A percentile compares a stretch with the other conserved stretches of the same genome.
These are phyloP conservation scores for Polyergus mexicanus DNA, from an alignment of 1,140 invertebrate genomes.

Conservation along the genomic window DNA sequence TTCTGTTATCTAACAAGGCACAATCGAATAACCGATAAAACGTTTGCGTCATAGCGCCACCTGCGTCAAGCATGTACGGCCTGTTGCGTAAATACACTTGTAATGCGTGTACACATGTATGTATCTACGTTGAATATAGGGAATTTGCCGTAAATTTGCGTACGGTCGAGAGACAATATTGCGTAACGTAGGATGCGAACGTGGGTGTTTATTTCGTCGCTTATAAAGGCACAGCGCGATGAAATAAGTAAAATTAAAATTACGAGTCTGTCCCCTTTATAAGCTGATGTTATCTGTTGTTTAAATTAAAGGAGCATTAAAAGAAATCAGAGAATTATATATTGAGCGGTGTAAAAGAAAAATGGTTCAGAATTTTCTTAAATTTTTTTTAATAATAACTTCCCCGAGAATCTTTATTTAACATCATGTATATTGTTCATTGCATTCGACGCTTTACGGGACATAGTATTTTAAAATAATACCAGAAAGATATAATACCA, in stretches of 20 bases:
- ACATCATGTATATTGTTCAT: background rate
- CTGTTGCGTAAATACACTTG: slow-evolving; percentile 73
- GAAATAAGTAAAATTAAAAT: background rate
- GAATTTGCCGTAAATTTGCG: slow-evolving; percentile 57
- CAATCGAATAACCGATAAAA: slow-evolving; percentile 72
- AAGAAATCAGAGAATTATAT: background rate
- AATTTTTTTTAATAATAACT: background rate
- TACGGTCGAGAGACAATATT: slow-evolving; percentile 34
- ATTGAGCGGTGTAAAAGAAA: background rate
- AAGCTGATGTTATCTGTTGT: too few relatives aligned
- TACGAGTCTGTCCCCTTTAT: background rate
- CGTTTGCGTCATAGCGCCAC: slow-evolving; percentile 76
- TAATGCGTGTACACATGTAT: slow-evolving; percentile 2
- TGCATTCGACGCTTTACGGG: background rate
- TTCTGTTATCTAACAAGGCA: slow-evolving; percentile 57
- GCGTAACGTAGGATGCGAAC: slow-evolving; percentile 25
- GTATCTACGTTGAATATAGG: slow-evolving; percentile 36
- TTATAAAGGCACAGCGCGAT: background rate
- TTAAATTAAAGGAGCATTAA: background rate
- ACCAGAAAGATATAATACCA: background rate
- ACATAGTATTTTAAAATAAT: background rate
- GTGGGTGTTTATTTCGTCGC: background rate
- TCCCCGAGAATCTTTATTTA: background rate
- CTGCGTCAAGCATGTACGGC: slow-evolving; percentile 62
- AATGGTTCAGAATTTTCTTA: background rate